Conservation (phyloP, 1,140 invertebrate species). For the Drosophila orena region DNA sequence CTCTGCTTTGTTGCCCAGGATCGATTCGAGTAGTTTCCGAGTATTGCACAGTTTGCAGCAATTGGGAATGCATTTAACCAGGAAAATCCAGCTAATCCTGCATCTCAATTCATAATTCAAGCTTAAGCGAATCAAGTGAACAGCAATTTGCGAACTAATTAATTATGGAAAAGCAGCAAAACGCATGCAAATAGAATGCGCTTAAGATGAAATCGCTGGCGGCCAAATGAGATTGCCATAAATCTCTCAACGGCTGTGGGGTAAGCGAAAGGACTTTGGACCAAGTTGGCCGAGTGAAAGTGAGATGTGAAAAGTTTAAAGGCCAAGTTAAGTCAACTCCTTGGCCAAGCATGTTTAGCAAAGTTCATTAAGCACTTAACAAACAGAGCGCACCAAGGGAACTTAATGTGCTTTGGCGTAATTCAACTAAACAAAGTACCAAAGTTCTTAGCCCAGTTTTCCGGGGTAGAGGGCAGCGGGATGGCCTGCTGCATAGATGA, state of each 20-base stretch:
- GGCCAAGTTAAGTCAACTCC: slow-evolving; percentile 51
- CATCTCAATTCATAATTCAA: slow-evolving; percentile 20
- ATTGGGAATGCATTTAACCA: slow-evolving; percentile 3
- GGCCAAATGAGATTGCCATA: slow-evolving; percentile 11
- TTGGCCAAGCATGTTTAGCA: slow-evolving; percentile 47
- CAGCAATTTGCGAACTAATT: slow-evolving; percentile 20
- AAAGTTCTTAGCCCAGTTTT: slow-evolving; percentile 48
- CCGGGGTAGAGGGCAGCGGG: slow-evolving; percentile 7
- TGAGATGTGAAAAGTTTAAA: slow-evolving; percentile 52
- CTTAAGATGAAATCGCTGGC: slow-evolving; percentile 6
- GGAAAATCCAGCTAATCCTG: slow-evolving; percentile 10
- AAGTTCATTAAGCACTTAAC: slow-evolving; percentile 64
- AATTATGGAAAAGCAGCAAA: slow-evolving; percentile 25
- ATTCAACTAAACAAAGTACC: slow-evolving; percentile 62
- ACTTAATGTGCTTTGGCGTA: slow-evolving; percentile 54
- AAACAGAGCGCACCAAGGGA: slow-evolving; percentile 50
- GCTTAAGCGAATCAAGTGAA: slow-evolving; percentile 24
- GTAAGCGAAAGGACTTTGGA: background rate
- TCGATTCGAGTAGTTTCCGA: background rate
- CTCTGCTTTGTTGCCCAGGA: background rate
- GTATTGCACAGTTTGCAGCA: background rate
- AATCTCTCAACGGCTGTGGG: slow-evolving; percentile 15
- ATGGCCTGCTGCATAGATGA: slow-evolving; percentile 38
- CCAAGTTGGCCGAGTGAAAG: slow-evolving; percentile 52
- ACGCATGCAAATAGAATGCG: slow-evolving; percentile 33